Evolutionary conservation across 2,113 vertebrate species (phyloP).

Genomic region (Ifrita kowaldi): DNA sequence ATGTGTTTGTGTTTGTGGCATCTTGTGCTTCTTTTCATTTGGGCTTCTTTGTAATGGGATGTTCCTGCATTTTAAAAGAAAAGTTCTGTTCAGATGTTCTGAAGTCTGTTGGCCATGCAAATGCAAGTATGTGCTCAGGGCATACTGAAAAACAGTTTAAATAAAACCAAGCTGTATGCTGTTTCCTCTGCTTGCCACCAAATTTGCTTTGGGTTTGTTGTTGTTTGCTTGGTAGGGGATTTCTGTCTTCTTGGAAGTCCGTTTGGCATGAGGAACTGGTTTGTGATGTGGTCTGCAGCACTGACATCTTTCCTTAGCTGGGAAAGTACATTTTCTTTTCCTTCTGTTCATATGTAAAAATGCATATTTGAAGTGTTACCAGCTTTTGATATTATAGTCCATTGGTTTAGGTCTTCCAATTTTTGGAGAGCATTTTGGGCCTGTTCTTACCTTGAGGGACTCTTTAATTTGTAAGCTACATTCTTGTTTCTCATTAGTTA

Average conservation of each 20-base stretch:
- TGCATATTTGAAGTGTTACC: neutral
- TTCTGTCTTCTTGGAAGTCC: conserved; percentile 11
- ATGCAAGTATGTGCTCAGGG: neutral
- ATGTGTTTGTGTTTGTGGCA: neutral
- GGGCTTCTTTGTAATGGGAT: neutral
- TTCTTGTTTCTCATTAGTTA: conserved; percentile 40
- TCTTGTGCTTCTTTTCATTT: neutral
- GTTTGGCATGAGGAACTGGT: neutral
- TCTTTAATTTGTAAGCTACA: neutral
- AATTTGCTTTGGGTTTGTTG: neutral
- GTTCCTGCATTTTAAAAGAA: neutral
- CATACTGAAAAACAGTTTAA: neutral
- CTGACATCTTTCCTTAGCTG: neutral
- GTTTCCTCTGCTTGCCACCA: neutral
- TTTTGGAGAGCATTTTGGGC: neutral
- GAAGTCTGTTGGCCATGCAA: neutral
- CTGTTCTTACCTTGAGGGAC: neutral
- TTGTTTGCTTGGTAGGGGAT: conserved; percentile 14
- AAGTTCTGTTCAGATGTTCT: neutral
- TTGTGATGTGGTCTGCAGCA: conserved; percentile 12
- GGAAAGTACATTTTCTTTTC: neutral
- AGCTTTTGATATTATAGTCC: neutral
- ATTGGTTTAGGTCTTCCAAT: neutral
- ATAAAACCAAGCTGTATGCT: conserved; percentile 11
- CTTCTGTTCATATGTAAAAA: neutral